Evolutionary conservation across 2,797 vertebrate species (phyloP).

Genomic region (Clarias pachynema): DNA sequence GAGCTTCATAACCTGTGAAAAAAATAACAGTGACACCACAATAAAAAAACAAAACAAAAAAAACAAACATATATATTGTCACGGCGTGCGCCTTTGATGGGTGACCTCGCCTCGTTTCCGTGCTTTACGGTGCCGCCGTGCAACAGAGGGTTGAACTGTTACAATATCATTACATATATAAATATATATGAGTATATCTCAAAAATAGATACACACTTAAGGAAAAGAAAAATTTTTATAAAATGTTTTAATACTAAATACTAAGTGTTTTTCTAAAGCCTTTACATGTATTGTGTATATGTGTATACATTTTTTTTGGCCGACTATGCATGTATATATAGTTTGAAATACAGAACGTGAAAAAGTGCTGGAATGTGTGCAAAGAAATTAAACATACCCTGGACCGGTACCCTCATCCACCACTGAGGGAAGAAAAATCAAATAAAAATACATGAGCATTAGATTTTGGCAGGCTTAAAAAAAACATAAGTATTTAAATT

Average conservation of each 20-base stretch:
- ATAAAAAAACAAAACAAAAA: background rate
- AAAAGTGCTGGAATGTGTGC: background rate
- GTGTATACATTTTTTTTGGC: too few relatives aligned
- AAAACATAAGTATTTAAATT: background rate
- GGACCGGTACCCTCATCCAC: conserved; percentile 65
- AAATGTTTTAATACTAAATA: too few relatives aligned
- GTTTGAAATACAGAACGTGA: background rate
- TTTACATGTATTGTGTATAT: too few relatives aligned
- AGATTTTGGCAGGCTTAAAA: background rate
- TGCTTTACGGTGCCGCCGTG: too few relatives aligned
- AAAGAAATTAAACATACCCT: conserved; percentile 46
- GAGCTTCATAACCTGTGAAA: conserved; percentile 57
- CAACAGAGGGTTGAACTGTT: too few relatives aligned
- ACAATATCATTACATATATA: too few relatives aligned
- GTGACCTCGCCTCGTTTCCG: too few relatives aligned
- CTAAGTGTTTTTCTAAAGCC: too few relatives aligned
- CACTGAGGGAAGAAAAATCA: conserved; percentile 48
- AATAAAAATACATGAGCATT: background rate
- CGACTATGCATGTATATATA: background rate
- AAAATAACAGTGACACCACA: background rate
- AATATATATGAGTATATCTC: too few relatives aligned
- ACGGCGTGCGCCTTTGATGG: too few relatives aligned
- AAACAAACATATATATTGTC: background rate
- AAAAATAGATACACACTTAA: too few relatives aligned
- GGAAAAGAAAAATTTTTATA: too few relatives aligned